Base-by-base conservation (phyloP, 1,140 invertebrate species). In the Antheraea pernyi region DNA sequence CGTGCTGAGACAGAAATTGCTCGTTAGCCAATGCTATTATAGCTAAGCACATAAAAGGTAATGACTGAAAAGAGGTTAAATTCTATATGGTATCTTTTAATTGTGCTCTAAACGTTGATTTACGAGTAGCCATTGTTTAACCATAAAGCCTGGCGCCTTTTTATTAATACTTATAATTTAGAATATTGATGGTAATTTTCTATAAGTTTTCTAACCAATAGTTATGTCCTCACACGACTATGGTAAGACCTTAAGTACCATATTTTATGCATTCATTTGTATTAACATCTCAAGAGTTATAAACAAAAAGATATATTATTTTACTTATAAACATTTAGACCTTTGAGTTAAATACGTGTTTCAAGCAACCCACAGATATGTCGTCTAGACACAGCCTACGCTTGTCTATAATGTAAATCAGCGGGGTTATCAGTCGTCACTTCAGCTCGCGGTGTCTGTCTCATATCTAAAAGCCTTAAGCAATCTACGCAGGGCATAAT, bases 11-110 rank as follows among this genome's bases (percentile, higher is more conserved):
- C 65, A 18, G 65, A 59, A 67, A 67, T n/a, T 19, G 65, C 65
- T 78, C 67, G 69, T 73, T 74, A 68, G 69, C 59, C 58, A 19
- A 53, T 67, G 64, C 65, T 70, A 68, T 63, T 53, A 70, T 69
- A 63, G 59, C 67, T 67, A 37, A 9, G 18, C 19, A 36, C 48
- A 59, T 48, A 61, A 64, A 67, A 59, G 70, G 46, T 62, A 30
- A 62, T 64, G 48, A 67, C 59, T n/a, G 66, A 71, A 71, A 64
- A 67, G 30, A 68, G 61, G n/a, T 16, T 19, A 67, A 18, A 65
- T 30, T 60, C 13, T 65, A 72, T 36, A 46, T 36, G 64, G 19
- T 65, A 58, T 60, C 11, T 30, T 30, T 30, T 30, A 30, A 30
- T 30, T 30, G 22, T 30, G 22, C 22, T 30, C 22, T 30, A 30